Conservation (phyloP, 1,140 invertebrate species). For the Copidosoma floridanum region DNA sequence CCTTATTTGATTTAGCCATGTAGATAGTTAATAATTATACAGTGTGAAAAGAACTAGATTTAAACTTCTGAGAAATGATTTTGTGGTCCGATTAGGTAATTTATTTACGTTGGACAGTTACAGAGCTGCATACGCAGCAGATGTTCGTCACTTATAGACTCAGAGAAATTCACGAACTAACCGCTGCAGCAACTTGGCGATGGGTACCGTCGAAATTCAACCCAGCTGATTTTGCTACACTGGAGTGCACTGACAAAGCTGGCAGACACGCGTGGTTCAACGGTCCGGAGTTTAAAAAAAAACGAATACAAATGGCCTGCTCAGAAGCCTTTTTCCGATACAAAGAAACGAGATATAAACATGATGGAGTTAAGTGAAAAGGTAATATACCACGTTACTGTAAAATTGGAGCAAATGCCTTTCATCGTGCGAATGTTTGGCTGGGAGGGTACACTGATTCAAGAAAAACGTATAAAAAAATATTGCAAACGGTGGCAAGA, state of each 20-base stretch:
- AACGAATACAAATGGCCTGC: background rate
- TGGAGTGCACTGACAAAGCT: too few relatives aligned
- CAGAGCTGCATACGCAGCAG: too few relatives aligned
- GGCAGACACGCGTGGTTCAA: background rate
- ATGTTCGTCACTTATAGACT: slow-evolving; percentile 42
- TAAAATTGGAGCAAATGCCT: too few relatives aligned
- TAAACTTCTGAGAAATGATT: too few relatives aligned
- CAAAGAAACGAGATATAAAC: background rate
- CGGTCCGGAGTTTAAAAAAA: background rate
- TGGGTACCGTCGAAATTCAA: slow-evolving; percentile 48
- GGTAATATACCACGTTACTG: too few relatives aligned
- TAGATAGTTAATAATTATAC: too few relatives aligned
- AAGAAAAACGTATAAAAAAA: background rate
- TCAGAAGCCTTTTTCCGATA: background rate
- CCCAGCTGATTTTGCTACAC: slow-evolving; percentile 43
- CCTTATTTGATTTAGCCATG: too few relatives aligned
- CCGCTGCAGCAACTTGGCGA: slow-evolving; percentile 41
- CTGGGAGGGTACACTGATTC: background rate
- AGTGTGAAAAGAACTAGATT: too few relatives aligned
- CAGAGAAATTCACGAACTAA: slow-evolving; percentile 34
- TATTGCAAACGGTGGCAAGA: background rate
- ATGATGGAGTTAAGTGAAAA: too few relatives aligned
- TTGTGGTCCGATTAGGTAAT: too few relatives aligned
- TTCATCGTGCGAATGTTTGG: background rate
- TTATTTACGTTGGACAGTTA: too few relatives aligned